phyloP scores from a whole-genome alignment of 2,113 vertebrate genomes.

The Vombatus ursinus region DNA sequence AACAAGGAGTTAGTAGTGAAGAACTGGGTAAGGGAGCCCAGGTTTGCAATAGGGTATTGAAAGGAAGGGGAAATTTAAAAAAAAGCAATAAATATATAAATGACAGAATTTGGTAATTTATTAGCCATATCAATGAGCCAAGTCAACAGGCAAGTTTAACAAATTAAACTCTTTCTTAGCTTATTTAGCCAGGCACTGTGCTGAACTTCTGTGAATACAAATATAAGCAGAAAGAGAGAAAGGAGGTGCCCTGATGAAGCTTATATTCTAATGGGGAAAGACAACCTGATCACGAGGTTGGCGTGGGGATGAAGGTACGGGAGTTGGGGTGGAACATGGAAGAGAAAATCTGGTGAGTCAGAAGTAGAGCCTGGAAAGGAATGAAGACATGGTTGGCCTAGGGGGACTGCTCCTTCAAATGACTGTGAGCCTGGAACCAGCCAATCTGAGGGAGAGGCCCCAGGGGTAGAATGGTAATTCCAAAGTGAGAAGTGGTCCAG shows the following conservation, averaged over 20 bases:
- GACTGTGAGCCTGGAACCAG: too few relatives aligned
- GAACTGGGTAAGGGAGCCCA: not conserved
- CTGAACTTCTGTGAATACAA: not conserved
- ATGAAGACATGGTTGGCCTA: not conserved
- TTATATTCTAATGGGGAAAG: not conserved
- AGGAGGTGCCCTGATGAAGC: not conserved
- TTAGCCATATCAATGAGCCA: too few relatives aligned
- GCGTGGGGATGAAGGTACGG: not conserved
- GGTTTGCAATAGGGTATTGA: not conserved
- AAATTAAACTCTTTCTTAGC: not conserved
- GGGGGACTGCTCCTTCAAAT: not conserved
- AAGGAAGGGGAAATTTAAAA: not conserved
- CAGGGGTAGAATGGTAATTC: not conserved
- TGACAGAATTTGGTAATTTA: too few relatives aligned
- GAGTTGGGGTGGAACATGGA: not conserved
- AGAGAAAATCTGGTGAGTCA: not conserved
- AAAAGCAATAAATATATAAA: too few relatives aligned
- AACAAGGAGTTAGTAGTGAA: not conserved
- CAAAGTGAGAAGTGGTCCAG: not conserved
- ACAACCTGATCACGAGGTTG: too few relatives aligned
- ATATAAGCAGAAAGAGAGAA: not conserved
- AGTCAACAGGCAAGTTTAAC: too few relatives aligned
- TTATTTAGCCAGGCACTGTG: not conserved
- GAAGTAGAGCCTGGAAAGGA: not conserved
- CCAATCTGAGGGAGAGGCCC: too few relatives aligned